These are phyloP conservation scores for Rhegmatorhina hoffmannsi DNA, from an alignment of 2,113 vertebrate species.

Conservation along the genomic window DNA sequence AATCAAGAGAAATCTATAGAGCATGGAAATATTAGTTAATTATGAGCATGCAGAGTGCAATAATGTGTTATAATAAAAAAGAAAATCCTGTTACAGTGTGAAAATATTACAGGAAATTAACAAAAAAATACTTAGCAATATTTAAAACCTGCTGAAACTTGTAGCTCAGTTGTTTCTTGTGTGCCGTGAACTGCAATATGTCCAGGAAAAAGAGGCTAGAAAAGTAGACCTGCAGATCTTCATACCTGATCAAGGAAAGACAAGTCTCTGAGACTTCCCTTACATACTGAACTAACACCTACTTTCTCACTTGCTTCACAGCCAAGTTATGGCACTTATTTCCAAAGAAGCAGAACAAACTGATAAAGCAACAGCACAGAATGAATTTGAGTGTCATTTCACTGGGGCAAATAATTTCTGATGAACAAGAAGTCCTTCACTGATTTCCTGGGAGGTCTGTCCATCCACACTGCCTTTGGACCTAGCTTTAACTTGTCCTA, in stretches of 20 bases:
- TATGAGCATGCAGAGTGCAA: not conserved
- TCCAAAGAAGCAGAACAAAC: not conserved
- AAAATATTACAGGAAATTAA: slow-evolving; percentile 55
- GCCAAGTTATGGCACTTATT: not conserved
- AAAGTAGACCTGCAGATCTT: slow-evolving; percentile 50
- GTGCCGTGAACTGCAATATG: slow-evolving; percentile 55
- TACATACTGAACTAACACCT: slow-evolving; percentile 27
- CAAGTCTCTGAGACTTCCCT: slow-evolving; percentile 44
- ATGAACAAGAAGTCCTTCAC: not conserved
- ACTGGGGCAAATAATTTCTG: not conserved
- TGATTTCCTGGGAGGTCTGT: not conserved
- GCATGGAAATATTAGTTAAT: slow-evolving; percentile 40
- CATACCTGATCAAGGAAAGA: slow-evolving; percentile 52
- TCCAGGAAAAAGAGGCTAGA: slow-evolving; percentile 59
- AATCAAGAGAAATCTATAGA: slow-evolving; percentile 22
- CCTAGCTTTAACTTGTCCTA: not conserved
- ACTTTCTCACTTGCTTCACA: slow-evolving; percentile 12
- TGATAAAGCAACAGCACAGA: not conserved
- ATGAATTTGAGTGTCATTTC: not conserved
- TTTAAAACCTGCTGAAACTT: slow-evolving; percentile 19
- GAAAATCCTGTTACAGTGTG: slow-evolving; percentile 51
- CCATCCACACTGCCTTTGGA: not conserved
- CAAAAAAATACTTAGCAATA: slow-evolving; percentile 7
- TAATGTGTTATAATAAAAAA: slow-evolving; percentile 7
- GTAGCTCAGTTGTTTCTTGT: not conserved